Evolutionary conservation across 37 sponge, comb jelly and placozoan species (phyloP).

Genomic region (Cliona cf. orientalis): DNA sequence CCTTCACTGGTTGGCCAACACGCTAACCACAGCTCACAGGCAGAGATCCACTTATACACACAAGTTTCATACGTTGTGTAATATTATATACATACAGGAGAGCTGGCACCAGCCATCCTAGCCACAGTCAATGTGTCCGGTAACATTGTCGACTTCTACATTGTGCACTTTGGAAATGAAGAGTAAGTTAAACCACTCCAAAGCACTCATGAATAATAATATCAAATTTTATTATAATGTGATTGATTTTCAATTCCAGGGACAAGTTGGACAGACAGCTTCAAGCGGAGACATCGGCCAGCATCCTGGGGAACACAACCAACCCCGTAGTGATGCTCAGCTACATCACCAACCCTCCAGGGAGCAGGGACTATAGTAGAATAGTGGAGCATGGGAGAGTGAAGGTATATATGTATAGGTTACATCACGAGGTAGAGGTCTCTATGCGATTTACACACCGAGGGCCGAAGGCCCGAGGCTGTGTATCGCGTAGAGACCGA

Average conservation of each 20-base stretch:
- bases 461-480: no score
- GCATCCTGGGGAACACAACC: conserved; percentile 5
- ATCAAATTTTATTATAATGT: background rate
- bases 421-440: no score
- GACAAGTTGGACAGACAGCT: conserved; percentile 47
- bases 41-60: background rate
- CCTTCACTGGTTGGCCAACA: background rate
- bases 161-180: conserved; percentile 70
- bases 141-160: conserved; percentile 44
- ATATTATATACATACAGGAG: conserved; percentile 22
- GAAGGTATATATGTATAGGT: conserved; percentile 17
- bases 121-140: conserved; percentile 66
- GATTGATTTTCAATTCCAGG: conserved; percentile 1
- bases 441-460: no score
- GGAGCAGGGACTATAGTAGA: conserved; percentile 28
- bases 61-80: background rate
- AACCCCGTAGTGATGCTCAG: conserved; percentile 35
- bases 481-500: no score
- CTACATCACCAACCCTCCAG: conserved; percentile 39
- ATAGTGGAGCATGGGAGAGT: conserved; percentile 23
- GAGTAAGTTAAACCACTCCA: conserved; percentile 28
- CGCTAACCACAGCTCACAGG: background rate
- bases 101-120: conserved; percentile 58
- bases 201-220: background rate
- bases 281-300: conserved; percentile 25